These are phyloP conservation scores for Brachycybe producta DNA, from an alignment of 2,888 invertebrate genomes.

Conservation along the genomic window DNA sequence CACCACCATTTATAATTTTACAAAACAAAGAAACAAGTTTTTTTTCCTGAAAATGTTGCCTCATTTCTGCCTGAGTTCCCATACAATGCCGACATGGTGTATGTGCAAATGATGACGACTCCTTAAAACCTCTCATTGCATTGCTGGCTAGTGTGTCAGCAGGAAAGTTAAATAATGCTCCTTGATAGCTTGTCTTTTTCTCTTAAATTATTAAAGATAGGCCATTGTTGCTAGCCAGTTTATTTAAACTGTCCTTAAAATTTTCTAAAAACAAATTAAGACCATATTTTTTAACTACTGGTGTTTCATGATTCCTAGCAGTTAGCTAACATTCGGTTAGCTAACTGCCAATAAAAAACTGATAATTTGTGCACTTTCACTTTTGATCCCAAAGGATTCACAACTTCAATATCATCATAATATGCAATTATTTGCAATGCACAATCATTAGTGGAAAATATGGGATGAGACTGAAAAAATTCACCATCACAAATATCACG, in stretches of 20 bases:
- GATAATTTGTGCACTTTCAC: slow-evolving; percentile 3
- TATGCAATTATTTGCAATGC: slow-evolving; percentile 8
- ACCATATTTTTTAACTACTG: slow-evolving; percentile 7
- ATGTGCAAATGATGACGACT: not conserved
- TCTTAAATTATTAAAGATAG: not conserved
- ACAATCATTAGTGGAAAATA: not conserved
- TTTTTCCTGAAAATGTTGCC: not conserved
- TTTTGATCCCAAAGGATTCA: slow-evolving; percentile 7
- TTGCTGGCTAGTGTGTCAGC: slow-evolving; percentile 11
- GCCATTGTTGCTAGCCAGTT: not conserved
- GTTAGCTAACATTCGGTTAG: slow-evolving; percentile 4
- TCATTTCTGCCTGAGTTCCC: not conserved
- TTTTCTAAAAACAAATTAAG: not conserved
- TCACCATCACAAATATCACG: slow-evolving; percentile 11
- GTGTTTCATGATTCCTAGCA: not conserved
- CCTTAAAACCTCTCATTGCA: slow-evolving; percentile 7
- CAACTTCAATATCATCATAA: slow-evolving; percentile 13
- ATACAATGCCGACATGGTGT: slow-evolving; percentile 8
- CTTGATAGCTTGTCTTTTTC: not conserved
- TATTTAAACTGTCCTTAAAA: not conserved
- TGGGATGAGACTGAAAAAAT: not conserved
- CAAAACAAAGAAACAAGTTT: no score
- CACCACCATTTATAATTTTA: no score
- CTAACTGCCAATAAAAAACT: slow-evolving; percentile 9
- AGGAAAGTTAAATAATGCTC: slow-evolving; percentile 11